These are phyloP conservation scores for Spongia lamella DNA, from an alignment of 37 sponge, comb jelly and placozoan genomes.

Conservation along the genomic window DNA sequence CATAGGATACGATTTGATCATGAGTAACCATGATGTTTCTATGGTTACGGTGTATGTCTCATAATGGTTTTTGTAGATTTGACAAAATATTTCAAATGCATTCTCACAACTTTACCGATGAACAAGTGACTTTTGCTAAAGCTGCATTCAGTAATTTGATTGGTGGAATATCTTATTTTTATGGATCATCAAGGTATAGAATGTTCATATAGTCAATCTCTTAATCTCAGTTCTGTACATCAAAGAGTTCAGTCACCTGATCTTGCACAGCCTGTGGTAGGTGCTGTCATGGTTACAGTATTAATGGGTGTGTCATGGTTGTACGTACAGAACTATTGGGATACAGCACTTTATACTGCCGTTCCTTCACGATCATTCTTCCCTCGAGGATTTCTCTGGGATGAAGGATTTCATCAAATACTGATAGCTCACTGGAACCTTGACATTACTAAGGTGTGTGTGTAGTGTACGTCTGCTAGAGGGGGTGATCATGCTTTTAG, in stretches of 20 bases:
- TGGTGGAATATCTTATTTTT: constrained; percentile 97
- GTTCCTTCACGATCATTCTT: constrained; percentile 98
- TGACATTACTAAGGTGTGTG: constrained; percentile 62
- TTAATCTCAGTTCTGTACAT: background rate
- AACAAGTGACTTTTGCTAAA: constrained; percentile 78
- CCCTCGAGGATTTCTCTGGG: constrained; percentile 99
- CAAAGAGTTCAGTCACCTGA: background rate
- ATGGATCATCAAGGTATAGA: constrained; percentile 81
- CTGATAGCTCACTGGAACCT: constrained; percentile 91
- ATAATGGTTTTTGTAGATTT: constrained; percentile 55
- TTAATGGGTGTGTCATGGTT: too few relatives aligned
- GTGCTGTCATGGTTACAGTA: too few relatives aligned
- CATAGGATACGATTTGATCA: constrained; percentile 48
- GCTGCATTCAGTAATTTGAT: constrained; percentile 92
- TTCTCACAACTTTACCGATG: constrained; percentile 71
- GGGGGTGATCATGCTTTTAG: background rate
- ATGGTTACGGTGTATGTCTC: too few relatives aligned
- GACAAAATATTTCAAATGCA: constrained; percentile 61
- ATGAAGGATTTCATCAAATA: constrained; percentile 99
- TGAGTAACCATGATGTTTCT: constrained; percentile 1
- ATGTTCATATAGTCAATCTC: background rate
- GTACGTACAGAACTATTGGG: constrained; percentile 78
- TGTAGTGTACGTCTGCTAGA: background rate
- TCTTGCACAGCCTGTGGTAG: too few relatives aligned
- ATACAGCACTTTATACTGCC: constrained; percentile 70